phyloP scores from a whole-genome alignment of 1,140 invertebrate species.

The Melipona quadrifasciata region DNA sequence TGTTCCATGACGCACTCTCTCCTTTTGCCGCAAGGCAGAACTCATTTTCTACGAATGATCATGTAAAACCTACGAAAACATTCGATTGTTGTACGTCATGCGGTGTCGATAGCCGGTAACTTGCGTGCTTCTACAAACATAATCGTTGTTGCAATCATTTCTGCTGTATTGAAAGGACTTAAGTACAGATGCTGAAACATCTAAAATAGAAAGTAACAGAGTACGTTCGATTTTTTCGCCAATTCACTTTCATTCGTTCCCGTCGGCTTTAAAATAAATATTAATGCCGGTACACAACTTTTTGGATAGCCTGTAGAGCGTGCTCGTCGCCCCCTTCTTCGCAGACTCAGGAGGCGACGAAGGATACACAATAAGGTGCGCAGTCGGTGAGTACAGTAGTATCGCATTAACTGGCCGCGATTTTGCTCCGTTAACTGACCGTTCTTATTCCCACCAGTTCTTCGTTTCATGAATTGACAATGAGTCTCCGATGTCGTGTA shows the following conservation, averaged over 20 bases:
- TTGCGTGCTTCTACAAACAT: background rate
- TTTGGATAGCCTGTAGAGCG: constrained; percentile 18
- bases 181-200: background rate
- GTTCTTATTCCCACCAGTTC: background rate
- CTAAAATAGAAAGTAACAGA: background rate
- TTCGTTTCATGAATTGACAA: background rate
- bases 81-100: background rate
- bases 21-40: background rate
- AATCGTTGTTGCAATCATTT: background rate
- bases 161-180: background rate
- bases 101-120: background rate
- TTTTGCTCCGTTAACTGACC: background rate
- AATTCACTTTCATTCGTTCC: background rate
- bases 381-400: background rate
- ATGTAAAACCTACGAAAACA: background rate
- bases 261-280: background rate
- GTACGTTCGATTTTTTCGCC: background rate
- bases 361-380: background rate
- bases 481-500: background rate
- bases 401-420: background rate
- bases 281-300: constrained; percentile 3
- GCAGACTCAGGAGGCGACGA: background rate
- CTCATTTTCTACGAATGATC: background rate
- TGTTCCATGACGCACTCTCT: background rate
- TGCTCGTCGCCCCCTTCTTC: constrained; percentile 2